A percentile compares a stretch with the other conserved stretches of the same genome.
Evolutionary conservation across 1,140 invertebrate genomes (phyloP).

Genomic region (Antheraea pernyi): DNA sequence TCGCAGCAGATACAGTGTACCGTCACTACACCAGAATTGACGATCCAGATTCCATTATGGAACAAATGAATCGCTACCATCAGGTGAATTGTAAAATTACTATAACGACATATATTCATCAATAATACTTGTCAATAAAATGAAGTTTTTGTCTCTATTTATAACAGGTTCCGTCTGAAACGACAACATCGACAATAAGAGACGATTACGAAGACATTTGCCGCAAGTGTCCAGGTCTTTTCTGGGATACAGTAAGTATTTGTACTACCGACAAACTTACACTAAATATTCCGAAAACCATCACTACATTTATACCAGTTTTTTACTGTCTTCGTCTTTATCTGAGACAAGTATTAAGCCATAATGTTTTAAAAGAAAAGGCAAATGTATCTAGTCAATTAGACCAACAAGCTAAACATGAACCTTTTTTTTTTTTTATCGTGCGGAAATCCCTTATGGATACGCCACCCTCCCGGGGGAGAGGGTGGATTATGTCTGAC

Average conservation of each 20-base stretch:
- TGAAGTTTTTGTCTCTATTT: background rate
- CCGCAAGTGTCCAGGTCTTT: conserved; percentile 54
- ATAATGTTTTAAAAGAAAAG: no score
- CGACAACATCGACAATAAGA: conserved; percentile 39
- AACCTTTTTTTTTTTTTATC: no score
- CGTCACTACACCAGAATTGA: conserved; percentile 33
- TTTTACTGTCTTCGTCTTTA: no score
- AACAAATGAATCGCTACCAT: conserved; percentile 34
- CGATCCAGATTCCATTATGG: conserved; percentile 41
- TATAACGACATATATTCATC: background rate
- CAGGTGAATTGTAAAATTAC: conserved; percentile 23
- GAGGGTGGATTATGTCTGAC: no score
- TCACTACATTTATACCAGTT: no score
- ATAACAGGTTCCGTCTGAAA: conserved; percentile 38
- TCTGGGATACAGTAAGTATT: conserved; percentile 59
- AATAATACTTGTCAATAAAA: background rate
- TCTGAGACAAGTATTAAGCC: no score
- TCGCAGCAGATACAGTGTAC: conserved; percentile 27
- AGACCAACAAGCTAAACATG: no score
- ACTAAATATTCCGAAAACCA: no score
- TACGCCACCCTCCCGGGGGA: no score
- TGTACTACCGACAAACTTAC: background rate
- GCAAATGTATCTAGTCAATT: no score
- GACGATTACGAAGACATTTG: conserved; percentile 65
- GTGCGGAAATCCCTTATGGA: no score